These are phyloP conservation scores for Macrosteles quadrilineatus DNA, from an alignment of 1,140 invertebrate genomes.

Conservation along the genomic window DNA sequence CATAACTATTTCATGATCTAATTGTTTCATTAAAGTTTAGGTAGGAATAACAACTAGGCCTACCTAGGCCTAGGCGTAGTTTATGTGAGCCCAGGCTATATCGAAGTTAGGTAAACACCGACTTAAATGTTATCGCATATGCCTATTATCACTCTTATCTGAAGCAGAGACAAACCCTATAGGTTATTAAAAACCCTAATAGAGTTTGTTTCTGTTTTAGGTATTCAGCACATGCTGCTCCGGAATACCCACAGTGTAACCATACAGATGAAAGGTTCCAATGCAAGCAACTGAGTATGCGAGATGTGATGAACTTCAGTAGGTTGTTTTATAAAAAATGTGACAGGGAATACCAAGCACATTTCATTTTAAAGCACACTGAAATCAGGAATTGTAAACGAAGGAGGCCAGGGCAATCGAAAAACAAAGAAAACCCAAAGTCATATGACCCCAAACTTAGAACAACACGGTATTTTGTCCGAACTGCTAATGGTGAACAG, in stretches of 20 bases:
- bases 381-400: slow-evolving; percentile 14
- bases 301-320: slow-evolving; percentile 23
- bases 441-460: background rate
- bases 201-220: slow-evolving; percentile 21
- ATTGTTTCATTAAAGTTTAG: too few species aligned
- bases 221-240: slow-evolving; percentile 8
- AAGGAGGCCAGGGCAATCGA: slow-evolving; percentile 5
- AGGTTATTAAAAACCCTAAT: background rate
- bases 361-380: slow-evolving; percentile 20
- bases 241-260: slow-evolving; percentile 4
- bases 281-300: slow-evolving; percentile 12
- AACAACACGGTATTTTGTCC: slow-evolving; percentile 23
- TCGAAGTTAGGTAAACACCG: too few species aligned
- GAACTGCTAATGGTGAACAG: background rate
- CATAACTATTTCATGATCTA: too few species aligned
- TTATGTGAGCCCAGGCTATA: background rate
- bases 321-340: slow-evolving; percentile 3
- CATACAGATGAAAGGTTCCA: background rate
- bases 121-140: too few species aligned
- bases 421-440: slow-evolving; percentile 15
- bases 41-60: too few species aligned
- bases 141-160: background rate
- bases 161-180: slow-evolving; percentile 17
- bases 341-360: slow-evolving; percentile 8
- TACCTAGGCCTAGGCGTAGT: too few species aligned